Base-by-base conservation (phyloP, 2,888 invertebrate genomes). In the Fragum fragum region DNA sequence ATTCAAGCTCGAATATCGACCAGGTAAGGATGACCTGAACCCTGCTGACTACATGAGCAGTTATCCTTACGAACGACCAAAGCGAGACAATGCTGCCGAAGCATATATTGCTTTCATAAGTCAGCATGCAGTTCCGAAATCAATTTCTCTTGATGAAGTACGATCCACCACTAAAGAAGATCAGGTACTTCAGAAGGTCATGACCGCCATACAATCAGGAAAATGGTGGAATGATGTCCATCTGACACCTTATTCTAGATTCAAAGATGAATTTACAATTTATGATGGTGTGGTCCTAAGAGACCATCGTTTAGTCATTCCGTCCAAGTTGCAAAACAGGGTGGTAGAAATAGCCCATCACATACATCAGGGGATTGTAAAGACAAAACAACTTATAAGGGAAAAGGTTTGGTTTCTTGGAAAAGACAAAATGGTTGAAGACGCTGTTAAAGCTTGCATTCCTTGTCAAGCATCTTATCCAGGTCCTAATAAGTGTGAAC, bases 341-440 rank as follows among this genome's bases (percentile, higher is more conserved):
- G 78, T 82, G 16, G 36, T 78, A 23, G 66, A 71, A 2, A 63
- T 82, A 28, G 81, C 82, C 6, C 79, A 66, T 52, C 66, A 66
- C 23, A 71, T 66, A 28, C 81, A 78, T 52, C 81, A 74, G 28
- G 72, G 81, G 5, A 74, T 82, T 47, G 77, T 81, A 7, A 81
- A 81, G 57, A 73, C 76, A 18, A 81, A 76, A 42, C 73, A 76
- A 28, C 53, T 76, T 7, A 73, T 81, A 11, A 55, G 87, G 42
- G 86, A 85, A 53, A 90, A 88, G 28, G 86, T 90, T 11, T 90
- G 86, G 88, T 90, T 88, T 55, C 85, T 88, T 23, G 75, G 79
- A 9, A 85, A 88, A 5, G 86, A 90, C 73, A 55, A 70, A 47
- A 47, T 81, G 55, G 87, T 86, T 11, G 88, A 89, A 69, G 69